Base-by-base conservation (phyloP, 2,797 vertebrate species). In the Phoxinus dragarum region DNA sequence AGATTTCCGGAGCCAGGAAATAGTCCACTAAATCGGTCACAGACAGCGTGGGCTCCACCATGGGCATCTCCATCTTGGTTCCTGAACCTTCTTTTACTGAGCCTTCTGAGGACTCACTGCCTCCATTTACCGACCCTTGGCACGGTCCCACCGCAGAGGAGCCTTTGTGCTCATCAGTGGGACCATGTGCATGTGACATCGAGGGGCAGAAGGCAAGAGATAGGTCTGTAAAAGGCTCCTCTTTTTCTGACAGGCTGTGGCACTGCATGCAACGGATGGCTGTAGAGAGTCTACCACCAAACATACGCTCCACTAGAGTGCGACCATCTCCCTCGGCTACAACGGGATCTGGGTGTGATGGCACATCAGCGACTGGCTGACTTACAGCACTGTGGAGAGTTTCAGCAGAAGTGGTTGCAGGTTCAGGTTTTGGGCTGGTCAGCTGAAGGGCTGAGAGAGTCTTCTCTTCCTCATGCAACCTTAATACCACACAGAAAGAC, bases 391-490 rank as follows among this genome's bases (percentile, higher is more conserved):
- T 90, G 49, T 88, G 87, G 72, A 87, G 82, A 71, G 40, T 81
- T 11, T 88, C 34, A 49, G 91, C 81, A 17, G 87, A 85, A 34
- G 79, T 36, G 21, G 91, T 77, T 40, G 47, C 42, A 5, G 77
- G 87, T 49, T 90, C 91, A 79, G 93, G 91, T 44, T 90, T 92
- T 84, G 92, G 91, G 82, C 92, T 92, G n/a, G 90, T 89, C 44
- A 93, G 88, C 72, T 93, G 89, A 82, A 98, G 92, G 3, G 93
- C 93, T 92, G 94, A 95, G 91, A 97, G 88, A 23, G 97, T 95
- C 93, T 96, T 99, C 92, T 99, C 98, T 93, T 99, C 98, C 93
- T 99, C 98, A 6, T 99, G 97, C 72, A 99, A 94, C 93, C 98
- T 99, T 81, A 52, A 83, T n/a, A 72, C 77, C 16, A 84, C 31